Percentiles rank a stretch among this genome's conserved stretches.
phyloP scores from a whole-genome alignment of 2,797 vertebrate genomes.

The Phrynocephalus forsythii region DNA sequence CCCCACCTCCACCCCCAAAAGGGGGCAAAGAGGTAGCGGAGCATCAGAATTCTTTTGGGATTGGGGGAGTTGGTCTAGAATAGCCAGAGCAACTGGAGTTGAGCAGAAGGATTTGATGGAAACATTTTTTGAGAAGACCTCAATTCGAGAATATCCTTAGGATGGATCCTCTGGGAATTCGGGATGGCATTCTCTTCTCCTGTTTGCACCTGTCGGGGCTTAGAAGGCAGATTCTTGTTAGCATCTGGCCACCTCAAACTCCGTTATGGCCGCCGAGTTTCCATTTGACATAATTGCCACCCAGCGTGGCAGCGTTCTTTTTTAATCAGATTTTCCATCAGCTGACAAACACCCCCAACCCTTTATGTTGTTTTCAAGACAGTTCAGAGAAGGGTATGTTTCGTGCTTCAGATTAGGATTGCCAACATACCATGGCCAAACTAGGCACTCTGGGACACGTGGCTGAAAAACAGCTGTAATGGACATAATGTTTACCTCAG shows the following conservation, averaged over 20 bases:
- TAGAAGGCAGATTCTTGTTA: conserved; percentile 6
- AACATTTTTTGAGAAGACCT: background rate
- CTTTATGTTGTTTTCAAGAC: background rate
- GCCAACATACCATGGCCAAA: too few species aligned
- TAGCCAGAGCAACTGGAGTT: background rate
- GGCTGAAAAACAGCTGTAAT: too few species aligned
- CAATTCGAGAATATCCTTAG: background rate
- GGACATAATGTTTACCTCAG: background rate
- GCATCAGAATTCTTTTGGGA: background rate
- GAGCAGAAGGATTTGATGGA: background rate
- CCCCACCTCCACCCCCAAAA: too few species aligned
- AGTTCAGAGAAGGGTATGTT: too few species aligned
- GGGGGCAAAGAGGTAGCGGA: background rate
- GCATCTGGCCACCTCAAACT: background rate
- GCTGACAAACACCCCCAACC: background rate
- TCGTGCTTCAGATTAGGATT: too few species aligned
- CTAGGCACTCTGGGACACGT: too few species aligned
- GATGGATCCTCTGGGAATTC: background rate
- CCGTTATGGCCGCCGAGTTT: background rate
- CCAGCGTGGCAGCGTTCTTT: background rate
- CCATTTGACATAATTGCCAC: background rate
- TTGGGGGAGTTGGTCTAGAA: background rate
- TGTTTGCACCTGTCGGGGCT: conserved; percentile 15
- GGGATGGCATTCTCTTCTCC: background rate
- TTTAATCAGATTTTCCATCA: conserved; percentile 10